Evolutionary conservation across 30 jellyfish, hydroid and myxozoan species (phyloP).

Genomic region (Phacellophora camtschatica): DNA sequence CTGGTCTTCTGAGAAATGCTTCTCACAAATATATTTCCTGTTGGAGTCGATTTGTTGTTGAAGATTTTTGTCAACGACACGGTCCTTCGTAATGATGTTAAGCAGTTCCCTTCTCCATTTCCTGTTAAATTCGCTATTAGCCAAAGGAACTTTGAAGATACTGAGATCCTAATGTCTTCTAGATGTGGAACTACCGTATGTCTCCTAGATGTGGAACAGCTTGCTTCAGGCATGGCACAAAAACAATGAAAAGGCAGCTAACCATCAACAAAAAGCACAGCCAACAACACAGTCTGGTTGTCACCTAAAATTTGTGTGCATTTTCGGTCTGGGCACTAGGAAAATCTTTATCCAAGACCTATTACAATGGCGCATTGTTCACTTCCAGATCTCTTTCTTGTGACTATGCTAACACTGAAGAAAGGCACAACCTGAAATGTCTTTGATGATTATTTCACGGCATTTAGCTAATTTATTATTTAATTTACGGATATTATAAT

Average conservation of each 20-base stretch:
- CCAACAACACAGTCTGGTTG: neutral
- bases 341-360: slow-evolving; percentile 34
- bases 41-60: slow-evolving; percentile 18
- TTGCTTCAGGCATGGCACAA: slow-evolving; percentile 20
- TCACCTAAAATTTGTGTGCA: neutral
- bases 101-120: slow-evolving; percentile 36
- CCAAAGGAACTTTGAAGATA: slow-evolving; percentile 12
- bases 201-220: slow-evolving; percentile 11
- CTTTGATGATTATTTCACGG: too few relatives aligned
- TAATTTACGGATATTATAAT: too few relatives aligned
- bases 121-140: slow-evolving; percentile 14
- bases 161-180: slow-evolving; percentile 21
- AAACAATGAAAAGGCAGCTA: neutral
- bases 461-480: too few relatives aligned
- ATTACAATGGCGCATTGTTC: slow-evolving; percentile 37
- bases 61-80: neutral
- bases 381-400: slow-evolving; percentile 36
- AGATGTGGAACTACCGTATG: slow-evolving; percentile 34
- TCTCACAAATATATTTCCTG: slow-evolving; percentile 8
- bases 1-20: slow-evolving; percentile 22
- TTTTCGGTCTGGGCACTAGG: slow-evolving; percentile 37
- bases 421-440: too few relatives aligned
- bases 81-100: slow-evolving; percentile 3
- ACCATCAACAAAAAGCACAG: neutral
- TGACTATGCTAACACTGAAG: too few relatives aligned